phyloP scores from a whole-genome alignment of 2,797 vertebrate species.

The Leuciscus waleckii region DNA sequence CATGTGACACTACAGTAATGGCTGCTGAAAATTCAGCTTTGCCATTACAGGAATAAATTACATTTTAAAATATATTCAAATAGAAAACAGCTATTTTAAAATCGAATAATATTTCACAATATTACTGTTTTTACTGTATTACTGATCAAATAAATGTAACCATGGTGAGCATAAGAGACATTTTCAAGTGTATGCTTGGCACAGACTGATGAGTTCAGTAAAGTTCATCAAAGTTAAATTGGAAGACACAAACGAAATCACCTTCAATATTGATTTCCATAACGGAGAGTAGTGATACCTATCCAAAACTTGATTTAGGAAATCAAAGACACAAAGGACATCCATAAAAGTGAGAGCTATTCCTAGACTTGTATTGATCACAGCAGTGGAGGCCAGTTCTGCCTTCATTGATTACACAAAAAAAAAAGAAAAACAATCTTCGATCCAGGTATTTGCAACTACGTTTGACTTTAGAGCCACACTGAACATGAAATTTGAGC shows the following conservation, averaged over 20 bases:
- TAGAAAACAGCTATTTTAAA: neutral
- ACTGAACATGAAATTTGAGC: neutral
- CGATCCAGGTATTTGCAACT: neutral
- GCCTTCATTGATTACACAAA: neutral
- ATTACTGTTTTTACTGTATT: neutral
- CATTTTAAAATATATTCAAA: no score
- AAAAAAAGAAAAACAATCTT: neutral
- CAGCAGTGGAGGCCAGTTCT: neutral
- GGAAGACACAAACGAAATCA: slow-evolving; percentile 11
- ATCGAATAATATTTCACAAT: neutral
- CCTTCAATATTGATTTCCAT: slow-evolving; percentile 24
- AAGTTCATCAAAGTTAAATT: slow-evolving; percentile 14
- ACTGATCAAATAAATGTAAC: neutral
- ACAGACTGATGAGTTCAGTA: neutral
- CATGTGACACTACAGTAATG: no score
- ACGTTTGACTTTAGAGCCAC: neutral
- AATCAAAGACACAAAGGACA: slow-evolving; percentile 31
- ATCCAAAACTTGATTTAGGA: slow-evolving; percentile 21
- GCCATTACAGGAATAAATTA: no score
- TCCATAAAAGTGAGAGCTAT: slow-evolving; percentile 10
- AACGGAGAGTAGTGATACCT: neutral
- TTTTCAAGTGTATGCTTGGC: neutral
- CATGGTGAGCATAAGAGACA: neutral
- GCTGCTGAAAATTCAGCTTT: no score
- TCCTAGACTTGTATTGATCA: slow-evolving; percentile 51